A percentile compares a stretch with the other conserved stretches of the same genome.
phyloP scores from a whole-genome alignment of 2,888 invertebrate genomes.

The Eupithecia dodoneata region DNA sequence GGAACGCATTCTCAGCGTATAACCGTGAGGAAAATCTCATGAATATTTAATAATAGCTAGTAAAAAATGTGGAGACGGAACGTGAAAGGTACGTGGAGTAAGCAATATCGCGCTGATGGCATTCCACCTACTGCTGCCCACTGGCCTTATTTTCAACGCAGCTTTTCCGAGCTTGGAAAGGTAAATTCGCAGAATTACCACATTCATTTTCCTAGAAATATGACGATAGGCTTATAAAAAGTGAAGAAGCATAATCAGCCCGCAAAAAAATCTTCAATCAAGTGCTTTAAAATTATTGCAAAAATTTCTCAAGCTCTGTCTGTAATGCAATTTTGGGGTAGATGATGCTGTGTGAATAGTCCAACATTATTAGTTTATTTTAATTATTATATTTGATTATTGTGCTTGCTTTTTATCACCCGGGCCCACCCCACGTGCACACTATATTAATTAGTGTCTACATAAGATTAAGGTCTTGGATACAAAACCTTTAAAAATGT shows the following conservation, averaged over 20 bases:
- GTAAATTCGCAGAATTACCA: neutral
- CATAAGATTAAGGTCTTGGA: no score
- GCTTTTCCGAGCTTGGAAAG: neutral
- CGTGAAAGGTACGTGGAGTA: conserved; percentile 24
- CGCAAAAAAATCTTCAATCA: neutral
- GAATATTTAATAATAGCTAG: conserved; percentile 27
- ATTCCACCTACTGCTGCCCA: conserved; percentile 28
- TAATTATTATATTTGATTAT: no score
- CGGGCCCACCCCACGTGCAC: no score
- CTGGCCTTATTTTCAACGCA: conserved; percentile 30
- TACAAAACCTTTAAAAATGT: neutral
- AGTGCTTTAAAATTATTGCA: neutral
- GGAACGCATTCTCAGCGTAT: conserved; percentile 8
- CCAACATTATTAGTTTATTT: no score
- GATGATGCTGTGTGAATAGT: no score
- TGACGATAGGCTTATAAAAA: neutral
- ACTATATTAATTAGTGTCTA: no score
- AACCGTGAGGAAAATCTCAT: conserved; percentile 25
- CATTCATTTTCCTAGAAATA: neutral
- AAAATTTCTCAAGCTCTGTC: no score
- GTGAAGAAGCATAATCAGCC: neutral
- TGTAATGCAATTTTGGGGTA: no score
- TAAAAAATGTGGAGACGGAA: conserved; percentile 30
- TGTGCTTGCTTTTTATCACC: no score
- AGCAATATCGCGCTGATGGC: conserved; percentile 36